Conservation (phyloP, 2,797 vertebrate genomes). For the Microtus californicus region DNA sequence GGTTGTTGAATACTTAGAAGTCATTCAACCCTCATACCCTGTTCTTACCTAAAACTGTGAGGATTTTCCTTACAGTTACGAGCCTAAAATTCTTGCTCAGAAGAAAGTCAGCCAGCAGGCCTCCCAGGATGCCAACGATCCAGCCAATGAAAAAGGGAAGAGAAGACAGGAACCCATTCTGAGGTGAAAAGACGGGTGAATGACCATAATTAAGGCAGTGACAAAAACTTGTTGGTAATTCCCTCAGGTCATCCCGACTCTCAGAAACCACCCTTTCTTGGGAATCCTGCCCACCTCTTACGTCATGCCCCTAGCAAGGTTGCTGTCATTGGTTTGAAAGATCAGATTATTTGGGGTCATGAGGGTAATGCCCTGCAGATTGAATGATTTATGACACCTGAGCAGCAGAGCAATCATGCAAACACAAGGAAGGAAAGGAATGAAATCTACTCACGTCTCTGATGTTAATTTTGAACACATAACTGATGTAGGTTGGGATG, state of each 20-base stretch:
- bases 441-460: conserved; percentile 87
- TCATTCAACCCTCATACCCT: background rate
- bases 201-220: background rate
- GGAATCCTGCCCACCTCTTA: conserved; percentile 3
- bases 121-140: conserved; percentile 83
- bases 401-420: background rate
- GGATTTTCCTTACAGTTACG: conserved; percentile 89
- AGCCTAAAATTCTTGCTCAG: conserved; percentile 87
- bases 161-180: conserved; percentile 92
- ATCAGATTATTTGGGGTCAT: background rate
- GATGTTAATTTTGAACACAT: conserved; percentile 90
- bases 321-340: background rate
- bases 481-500: conserved; percentile 91
- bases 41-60: conserved; percentile 87
- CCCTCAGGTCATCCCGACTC: background rate
- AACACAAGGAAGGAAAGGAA: background rate
- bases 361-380: background rate
- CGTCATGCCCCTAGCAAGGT: background rate
- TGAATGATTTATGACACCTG: conserved; percentile 22
- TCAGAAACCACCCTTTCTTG: background rate
- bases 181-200: background rate
- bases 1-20: background rate
- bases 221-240: background rate
- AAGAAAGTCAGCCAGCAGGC: conserved; percentile 88
- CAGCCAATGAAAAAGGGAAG: conserved; percentile 89